Evolutionary conservation across 2,113 vertebrate genomes (phyloP), one percentile per base, ranked within the genome.

Genomic region (Sisor rabdophorus): DNA sequence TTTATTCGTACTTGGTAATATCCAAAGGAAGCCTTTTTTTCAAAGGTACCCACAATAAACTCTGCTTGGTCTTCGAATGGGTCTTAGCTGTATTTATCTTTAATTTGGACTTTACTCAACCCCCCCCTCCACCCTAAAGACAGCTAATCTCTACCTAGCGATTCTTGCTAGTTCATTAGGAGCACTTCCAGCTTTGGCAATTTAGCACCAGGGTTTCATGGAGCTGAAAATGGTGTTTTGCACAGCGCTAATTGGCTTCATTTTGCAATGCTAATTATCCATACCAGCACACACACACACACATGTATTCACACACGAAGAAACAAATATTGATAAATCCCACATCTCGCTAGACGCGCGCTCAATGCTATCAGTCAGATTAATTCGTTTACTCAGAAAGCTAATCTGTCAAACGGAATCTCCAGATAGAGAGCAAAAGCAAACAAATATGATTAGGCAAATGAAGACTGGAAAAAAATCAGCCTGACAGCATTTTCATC

Each of bases 401-500:
- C 85, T 53, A 70, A 85, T 88, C 87, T 88, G 86, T 87, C 85
- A 80, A 84, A 76, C 44, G 64, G 83, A 85, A 78, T 83, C 85
- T 85, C 80, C 47, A 75, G 85, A 86, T 71, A 77, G 76, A 24
- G 75, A 86, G 75, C 73, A 83, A 53, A 83, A 82, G 61, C 78
- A 84, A 80, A 78, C 65, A 87, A 81, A 84, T 67, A 44, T 82
- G 75, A 67, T 73, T 76, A 58, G 73, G 47, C 36, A 60, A 36
- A 59, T 56, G 40, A 9, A 70, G 22, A 32, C 32, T 47, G 16
- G 53, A 30, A 13, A 32, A 52, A 65, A 72, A 65, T 7, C 17
- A 28, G 13, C 19, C 15, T 30, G 53, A 61, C 44, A 67, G 32
- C 69, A 54, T 20, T 40, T 70, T 67, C 19, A 73, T 48, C 22